Percentiles rank a stretch among this genome's conserved stretches.
These are phyloP conservation scores for Spilarctia lutea DNA, from an alignment of 2,888 invertebrate genomes.

Conservation along the genomic window DNA sequence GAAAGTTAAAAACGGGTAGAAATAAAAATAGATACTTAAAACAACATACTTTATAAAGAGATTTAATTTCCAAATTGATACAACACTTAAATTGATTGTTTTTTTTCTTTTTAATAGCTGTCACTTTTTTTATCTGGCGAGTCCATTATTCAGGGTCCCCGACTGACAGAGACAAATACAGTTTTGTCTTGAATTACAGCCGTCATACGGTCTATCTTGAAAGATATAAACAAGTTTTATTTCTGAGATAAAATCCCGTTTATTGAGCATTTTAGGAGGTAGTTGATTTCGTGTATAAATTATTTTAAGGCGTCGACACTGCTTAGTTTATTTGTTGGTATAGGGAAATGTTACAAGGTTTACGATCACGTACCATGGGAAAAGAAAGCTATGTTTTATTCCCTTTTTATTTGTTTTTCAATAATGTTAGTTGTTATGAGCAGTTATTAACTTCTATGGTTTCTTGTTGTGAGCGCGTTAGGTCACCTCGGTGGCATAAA, in stretches of 20 bases:
- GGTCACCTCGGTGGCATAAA: not conserved
- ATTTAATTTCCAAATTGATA: slow-evolving; percentile 23
- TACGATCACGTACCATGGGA: not conserved
- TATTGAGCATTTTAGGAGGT: slow-evolving; percentile 13
- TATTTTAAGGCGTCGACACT: slow-evolving; percentile 15
- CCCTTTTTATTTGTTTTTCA: not conserved
- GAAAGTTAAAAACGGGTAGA: not conserved
- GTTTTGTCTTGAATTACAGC: slow-evolving; percentile 54
- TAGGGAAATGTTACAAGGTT: not conserved
- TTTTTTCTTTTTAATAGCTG: slow-evolving; percentile 18
- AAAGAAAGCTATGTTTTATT: not conserved
- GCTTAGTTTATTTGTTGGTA: slow-evolving; percentile 11
- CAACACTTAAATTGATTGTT: slow-evolving; percentile 24
- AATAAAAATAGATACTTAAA: not conserved
- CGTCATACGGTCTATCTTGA: slow-evolving; percentile 18
- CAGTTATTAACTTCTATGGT: not conserved
- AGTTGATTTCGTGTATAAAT: slow-evolving; percentile 16
- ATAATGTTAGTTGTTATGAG: not conserved
- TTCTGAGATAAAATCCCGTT: slow-evolving; percentile 27
- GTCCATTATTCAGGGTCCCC: slow-evolving; percentile 60
- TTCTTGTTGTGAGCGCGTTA: not conserved
- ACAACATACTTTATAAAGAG: not conserved
- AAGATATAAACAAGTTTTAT: slow-evolving; percentile 36
- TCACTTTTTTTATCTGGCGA: slow-evolving; percentile 19
- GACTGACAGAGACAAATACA: slow-evolving; percentile 65